Conservation (phyloP, 2,113 vertebrate species). For the Dicerorhinus sumatrensis region DNA sequence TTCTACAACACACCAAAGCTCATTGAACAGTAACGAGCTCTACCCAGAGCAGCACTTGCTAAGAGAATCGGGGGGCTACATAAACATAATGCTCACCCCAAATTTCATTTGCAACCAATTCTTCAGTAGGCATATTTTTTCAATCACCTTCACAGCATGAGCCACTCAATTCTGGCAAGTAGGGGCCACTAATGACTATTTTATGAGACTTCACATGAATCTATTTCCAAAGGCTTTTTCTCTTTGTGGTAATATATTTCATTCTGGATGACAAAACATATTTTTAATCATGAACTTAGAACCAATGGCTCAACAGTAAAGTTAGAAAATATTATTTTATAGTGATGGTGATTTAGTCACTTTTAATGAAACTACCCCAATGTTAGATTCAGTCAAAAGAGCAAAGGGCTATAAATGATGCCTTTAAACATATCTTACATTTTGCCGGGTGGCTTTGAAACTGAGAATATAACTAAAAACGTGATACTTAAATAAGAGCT, state of each 20-base stretch:
- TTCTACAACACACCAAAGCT: no score
- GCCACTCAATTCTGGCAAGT: no score
- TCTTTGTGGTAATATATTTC: neutral
- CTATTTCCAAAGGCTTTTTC: neutral
- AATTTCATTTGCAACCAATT: fast-evolving
- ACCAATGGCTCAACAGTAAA: neutral
- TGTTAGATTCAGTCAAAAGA: neutral
- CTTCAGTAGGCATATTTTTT: fast-evolving
- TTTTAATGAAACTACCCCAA: conserved; percentile 10
- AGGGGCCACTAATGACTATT: fast-evolving
- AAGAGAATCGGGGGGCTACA: fast-evolving
- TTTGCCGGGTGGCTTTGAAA: neutral
- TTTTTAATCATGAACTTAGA: neutral
- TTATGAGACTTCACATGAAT: neutral
- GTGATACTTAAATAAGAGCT: no score
- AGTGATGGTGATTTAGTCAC: neutral
- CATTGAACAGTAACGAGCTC: fast-evolving
- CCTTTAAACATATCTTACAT: neutral
- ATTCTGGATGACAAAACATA: neutral
- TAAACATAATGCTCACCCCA: fast-evolving
- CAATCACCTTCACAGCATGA: fast-evolving
- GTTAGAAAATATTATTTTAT: conserved; percentile 1
- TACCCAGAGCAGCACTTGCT: fast-evolving
- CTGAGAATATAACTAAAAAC: neutral
- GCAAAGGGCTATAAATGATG: neutral